Conservation (phyloP, 2,113 vertebrate genomes). For the Hassar affinis region DNA sequence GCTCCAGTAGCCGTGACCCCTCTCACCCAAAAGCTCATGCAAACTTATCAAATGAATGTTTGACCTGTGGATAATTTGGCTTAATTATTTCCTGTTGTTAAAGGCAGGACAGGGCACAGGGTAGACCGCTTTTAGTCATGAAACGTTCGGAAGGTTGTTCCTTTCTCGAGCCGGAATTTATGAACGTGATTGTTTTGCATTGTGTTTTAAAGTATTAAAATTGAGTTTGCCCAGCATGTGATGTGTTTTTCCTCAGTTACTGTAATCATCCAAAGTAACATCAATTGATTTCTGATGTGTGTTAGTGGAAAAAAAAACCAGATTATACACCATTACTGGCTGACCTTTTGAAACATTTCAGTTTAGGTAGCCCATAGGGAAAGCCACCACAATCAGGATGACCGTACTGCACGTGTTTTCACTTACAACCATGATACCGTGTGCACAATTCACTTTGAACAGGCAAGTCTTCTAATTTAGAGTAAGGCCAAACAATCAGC, state of each 20-base stretch:
- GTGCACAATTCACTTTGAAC: slow-evolving; percentile 71
- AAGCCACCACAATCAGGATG: slow-evolving; percentile 68
- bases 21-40: slow-evolving; percentile 71
- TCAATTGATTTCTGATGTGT: not conserved
- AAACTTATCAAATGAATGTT: slow-evolving; percentile 82
- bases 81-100: slow-evolving; percentile 85
- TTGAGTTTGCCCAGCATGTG: not conserved
- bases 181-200: not conserved
- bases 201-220: not conserved
- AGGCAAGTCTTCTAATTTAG: slow-evolving; percentile 62
- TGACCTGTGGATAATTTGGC: slow-evolving; percentile 84
- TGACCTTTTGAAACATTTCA: slow-evolving; percentile 39
- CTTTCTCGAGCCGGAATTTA: slow-evolving; percentile 19
- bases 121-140: slow-evolving; percentile 64
- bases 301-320: not conserved
- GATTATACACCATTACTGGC: slow-evolving; percentile 11
- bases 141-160: slow-evolving; percentile 36
- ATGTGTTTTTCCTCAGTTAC: not conserved
- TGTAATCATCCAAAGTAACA: slow-evolving; percentile 8
- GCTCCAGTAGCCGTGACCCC: slow-evolving; percentile 76
- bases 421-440: slow-evolving; percentile 65
- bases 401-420: slow-evolving; percentile 71
- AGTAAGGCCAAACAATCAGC: slow-evolving; percentile 57
- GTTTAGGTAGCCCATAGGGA: slow-evolving; percentile 55
- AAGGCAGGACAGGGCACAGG: slow-evolving; percentile 72